Evolutionary conservation across 2,113 vertebrate species (phyloP).

Genomic region (Pipa parva): DNA sequence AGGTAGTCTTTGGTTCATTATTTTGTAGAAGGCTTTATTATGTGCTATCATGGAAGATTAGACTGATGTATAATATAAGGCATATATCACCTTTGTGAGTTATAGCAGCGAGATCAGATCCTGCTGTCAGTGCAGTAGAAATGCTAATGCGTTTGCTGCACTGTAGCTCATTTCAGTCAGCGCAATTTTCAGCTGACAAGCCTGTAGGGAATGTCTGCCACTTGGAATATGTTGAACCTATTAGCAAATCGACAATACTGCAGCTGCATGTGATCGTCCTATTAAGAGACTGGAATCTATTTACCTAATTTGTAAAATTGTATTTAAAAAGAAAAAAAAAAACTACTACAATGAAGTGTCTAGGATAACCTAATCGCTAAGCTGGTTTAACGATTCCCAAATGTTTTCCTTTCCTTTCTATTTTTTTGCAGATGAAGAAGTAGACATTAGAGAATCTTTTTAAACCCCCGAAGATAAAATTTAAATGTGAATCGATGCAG

Average conservation of each 20-base stretch:
- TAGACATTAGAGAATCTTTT: too few relatives aligned
- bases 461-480: too few relatives aligned
- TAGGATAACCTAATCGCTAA: too few relatives aligned
- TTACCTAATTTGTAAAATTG: slow-evolving; percentile 30
- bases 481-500: too few relatives aligned
- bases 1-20: background rate
- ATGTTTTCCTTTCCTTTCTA: too few relatives aligned
- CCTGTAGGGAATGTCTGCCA: slow-evolving; percentile 32
- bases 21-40: slow-evolving; percentile 3
- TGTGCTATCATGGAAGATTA: slow-evolving; percentile 15
- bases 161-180: slow-evolving; percentile 27
- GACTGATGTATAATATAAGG: slow-evolving; percentile 28
- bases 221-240: slow-evolving; percentile 27
- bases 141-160: slow-evolving; percentile 36
- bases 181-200: slow-evolving; percentile 34
- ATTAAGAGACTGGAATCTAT: slow-evolving; percentile 23
- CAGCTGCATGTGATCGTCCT: slow-evolving; percentile 34
- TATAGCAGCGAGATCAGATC: slow-evolving; percentile 25
- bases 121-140: slow-evolving; percentile 28
- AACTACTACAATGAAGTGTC: too few relatives aligned
- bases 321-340: background rate
- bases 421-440: too few relatives aligned
- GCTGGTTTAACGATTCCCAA: too few relatives aligned
- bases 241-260: slow-evolving; percentile 27
- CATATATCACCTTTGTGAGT: slow-evolving; percentile 28